A percentile compares a stretch with the other conserved stretches of the same genome.
phyloP scores from a whole-genome alignment of 2,888 invertebrate genomes.

The Cataglyphis livida region DNA sequence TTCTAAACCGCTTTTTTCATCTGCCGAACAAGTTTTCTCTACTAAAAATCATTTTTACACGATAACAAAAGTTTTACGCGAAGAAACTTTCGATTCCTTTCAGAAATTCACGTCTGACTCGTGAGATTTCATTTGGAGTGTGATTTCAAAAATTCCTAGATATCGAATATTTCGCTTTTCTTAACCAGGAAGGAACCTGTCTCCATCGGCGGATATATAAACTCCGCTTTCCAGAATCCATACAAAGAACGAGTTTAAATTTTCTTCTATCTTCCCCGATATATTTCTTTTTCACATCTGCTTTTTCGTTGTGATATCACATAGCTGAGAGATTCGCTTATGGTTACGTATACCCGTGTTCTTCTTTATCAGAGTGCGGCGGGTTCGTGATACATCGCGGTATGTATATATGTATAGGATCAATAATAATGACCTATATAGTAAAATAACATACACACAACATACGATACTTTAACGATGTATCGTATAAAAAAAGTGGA shows the following conservation, averaged over 20 bases:
- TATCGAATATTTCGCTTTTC: constrained; percentile 13
- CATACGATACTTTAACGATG: not conserved
- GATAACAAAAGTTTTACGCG: not conserved
- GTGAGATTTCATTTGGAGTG: not conserved
- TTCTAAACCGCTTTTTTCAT: not conserved
- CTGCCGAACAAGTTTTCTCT: not conserved
- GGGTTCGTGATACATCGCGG: not conserved
- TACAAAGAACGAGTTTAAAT: constrained; percentile 16
- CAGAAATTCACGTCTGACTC: not conserved
- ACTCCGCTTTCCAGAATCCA: constrained; percentile 9
- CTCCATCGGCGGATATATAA: constrained; percentile 6
- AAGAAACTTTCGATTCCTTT: not conserved
- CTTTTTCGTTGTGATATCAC: constrained; percentile 26
- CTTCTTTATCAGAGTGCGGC: not conserved
- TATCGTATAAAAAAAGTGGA: not conserved
- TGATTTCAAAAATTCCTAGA: constrained; percentile 19
- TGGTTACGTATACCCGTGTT: not conserved
- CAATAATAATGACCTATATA: not conserved
- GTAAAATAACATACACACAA: not conserved
- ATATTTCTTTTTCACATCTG: constrained; percentile 40
- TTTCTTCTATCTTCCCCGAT: constrained; percentile 18
- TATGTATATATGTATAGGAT: not conserved
- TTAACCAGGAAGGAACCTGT: constrained; percentile 14
- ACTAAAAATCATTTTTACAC: not conserved
- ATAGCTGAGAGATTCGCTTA: constrained; percentile 18